phyloP scores from a whole-genome alignment of 1,140 invertebrate genomes.

The Microplitis demolitor region DNA sequence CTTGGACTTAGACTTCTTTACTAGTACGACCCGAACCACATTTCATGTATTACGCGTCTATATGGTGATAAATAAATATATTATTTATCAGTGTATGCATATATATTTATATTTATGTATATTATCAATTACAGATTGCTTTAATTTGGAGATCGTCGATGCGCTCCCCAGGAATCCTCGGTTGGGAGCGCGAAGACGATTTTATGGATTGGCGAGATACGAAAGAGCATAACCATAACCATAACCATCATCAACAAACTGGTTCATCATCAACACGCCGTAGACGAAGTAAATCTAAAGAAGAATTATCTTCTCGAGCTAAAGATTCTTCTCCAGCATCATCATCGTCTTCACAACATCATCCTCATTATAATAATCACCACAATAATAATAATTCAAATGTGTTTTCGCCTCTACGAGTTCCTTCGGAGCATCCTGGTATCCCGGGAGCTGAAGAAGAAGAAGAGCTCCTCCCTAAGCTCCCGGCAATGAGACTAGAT shows the following conservation, averaged over 20 bases:
- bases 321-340: background rate
- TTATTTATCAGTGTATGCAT: too few species aligned
- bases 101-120: too few species aligned
- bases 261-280: conserved; percentile 32
- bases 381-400: conserved; percentile 16
- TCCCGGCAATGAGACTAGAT: conserved; percentile 31
- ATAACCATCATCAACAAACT: conserved; percentile 25
- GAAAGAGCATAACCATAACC: conserved; percentile 13
- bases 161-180: conserved; percentile 58
- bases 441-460: conserved; percentile 32
- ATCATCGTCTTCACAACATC: conserved; percentile 11
- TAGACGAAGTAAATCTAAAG: conserved; percentile 44
- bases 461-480: conserved; percentile 32
- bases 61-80: too few species aligned
- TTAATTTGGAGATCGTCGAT: conserved; percentile 59
- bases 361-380: conserved; percentile 31
- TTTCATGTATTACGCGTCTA: too few species aligned
- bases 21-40: too few species aligned
- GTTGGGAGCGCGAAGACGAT: conserved; percentile 59
- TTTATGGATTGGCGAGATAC: conserved; percentile 58
- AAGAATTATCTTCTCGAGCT: conserved; percentile 36
- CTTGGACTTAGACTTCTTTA: too few species aligned
- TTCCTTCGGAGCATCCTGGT: conserved; percentile 7
- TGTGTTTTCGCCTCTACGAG: conserved; percentile 17
- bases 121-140: conserved; percentile 48